Percentiles rank a stretch among this genome's conserved stretches.
Evolutionary conservation across 30 jellyfish, hydroid and myxozoan genomes (phyloP).

Genomic region (Turritopsis dohrnii): DNA sequence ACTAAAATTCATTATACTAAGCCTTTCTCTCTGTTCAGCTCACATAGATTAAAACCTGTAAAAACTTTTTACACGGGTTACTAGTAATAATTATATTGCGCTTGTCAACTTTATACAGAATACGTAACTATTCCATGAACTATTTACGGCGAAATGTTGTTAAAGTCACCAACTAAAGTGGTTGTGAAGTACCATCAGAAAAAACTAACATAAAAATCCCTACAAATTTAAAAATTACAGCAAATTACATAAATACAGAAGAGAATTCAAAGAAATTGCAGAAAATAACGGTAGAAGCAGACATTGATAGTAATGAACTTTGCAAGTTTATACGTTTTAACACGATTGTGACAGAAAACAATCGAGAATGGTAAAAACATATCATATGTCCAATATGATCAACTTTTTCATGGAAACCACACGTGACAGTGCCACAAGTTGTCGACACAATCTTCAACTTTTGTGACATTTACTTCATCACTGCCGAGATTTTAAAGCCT

Average conservation of each 20-base stretch:
- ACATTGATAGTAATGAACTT: not conserved
- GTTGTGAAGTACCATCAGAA: not conserved
- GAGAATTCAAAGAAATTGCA: not conserved
- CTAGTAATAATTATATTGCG: no score
- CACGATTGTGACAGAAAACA: not conserved
- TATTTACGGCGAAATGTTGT: no score
- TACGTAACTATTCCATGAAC: no score
- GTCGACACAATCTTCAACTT: not conserved
- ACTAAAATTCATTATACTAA: no score
- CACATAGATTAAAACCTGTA: no score
- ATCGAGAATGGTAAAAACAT: not conserved
- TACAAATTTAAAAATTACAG: not conserved
- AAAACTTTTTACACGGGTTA: no score
- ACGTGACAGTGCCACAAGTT: not conserved
- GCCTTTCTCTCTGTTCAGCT: no score
- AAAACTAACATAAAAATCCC: not conserved
- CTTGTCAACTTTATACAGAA: no score
- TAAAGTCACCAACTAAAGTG: no score
- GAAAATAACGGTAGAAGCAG: not conserved
- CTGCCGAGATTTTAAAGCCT: slow-evolving; percentile 82
- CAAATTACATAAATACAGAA: not conserved
- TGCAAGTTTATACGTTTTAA: not conserved
- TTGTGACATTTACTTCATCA: slow-evolving; percentile 4
- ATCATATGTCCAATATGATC: not conserved
- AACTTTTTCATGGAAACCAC: not conserved